phyloP scores from a whole-genome alignment of 2,888 invertebrate species.

The Aphodius granarius region DNA sequence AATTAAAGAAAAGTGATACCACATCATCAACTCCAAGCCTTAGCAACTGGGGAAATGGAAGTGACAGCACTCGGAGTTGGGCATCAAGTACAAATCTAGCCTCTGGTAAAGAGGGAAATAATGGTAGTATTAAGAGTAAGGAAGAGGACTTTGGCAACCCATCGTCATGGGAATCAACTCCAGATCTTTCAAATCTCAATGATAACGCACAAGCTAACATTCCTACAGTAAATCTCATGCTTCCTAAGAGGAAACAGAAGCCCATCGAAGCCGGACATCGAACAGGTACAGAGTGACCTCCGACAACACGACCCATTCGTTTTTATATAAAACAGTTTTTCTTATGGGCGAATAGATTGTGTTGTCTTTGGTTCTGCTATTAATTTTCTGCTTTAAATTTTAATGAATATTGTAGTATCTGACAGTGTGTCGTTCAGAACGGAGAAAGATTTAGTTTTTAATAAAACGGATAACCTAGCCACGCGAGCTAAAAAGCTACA shows the following conservation, averaged over 20 bases:
- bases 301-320: no score
- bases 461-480: slow-evolving; percentile 69
- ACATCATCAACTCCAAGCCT: slow-evolving; percentile 81
- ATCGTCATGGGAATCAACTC: slow-evolving; percentile 81
- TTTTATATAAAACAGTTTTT: no score
- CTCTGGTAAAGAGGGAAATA: slow-evolving; percentile 39
- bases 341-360: background rate
- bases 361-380: background rate
- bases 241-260: slow-evolving; percentile 67
- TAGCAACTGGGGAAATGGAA: slow-evolving; percentile 57
- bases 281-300: no score
- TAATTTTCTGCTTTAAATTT: slow-evolving; percentile 7
- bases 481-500: slow-evolving; percentile 71
- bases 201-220: slow-evolving; percentile 65
- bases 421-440: slow-evolving; percentile 44
- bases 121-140: slow-evolving; percentile 35
- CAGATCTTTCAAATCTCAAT: slow-evolving; percentile 70
- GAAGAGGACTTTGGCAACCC: slow-evolving; percentile 37
- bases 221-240: slow-evolving; percentile 66
- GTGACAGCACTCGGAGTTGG: slow-evolving; percentile 61
- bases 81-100: slow-evolving; percentile 74
- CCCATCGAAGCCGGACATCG: slow-evolving; percentile 62
- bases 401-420: slow-evolving; percentile 43
- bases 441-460: slow-evolving; percentile 55
- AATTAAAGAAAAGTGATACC: slow-evolving; percentile 56